These are phyloP conservation scores for Albula goreensis DNA, from an alignment of 2,113 vertebrate genomes.

Conservation along the genomic window DNA sequence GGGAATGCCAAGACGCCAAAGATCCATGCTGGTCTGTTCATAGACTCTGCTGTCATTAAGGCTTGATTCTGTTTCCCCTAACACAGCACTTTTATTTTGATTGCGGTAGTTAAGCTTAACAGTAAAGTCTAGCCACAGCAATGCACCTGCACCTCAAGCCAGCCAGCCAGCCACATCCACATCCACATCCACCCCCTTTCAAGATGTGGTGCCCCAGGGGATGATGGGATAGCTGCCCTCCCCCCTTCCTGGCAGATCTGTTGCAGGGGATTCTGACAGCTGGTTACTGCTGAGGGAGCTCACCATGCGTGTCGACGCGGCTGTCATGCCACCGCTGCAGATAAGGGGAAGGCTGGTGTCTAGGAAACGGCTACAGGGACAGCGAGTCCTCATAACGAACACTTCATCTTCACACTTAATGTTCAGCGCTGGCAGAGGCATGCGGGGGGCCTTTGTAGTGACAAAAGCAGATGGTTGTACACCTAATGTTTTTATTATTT, in stretches of 20 bases:
- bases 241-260: neutral
- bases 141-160: neutral
- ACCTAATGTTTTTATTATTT: neutral
- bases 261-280: neutral
- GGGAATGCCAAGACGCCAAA: neutral
- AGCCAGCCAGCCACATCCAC: neutral
- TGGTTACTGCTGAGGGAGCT: neutral
- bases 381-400: neutral
- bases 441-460: neutral
- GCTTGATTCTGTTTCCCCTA: neutral
- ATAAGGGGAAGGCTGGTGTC: neutral
- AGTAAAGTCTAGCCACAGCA: neutral
- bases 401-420: neutral
- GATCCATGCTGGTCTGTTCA: neutral
- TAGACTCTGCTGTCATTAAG: neutral
- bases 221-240: neutral
- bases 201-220: neutral
- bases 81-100: neutral
- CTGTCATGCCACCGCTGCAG: neutral
- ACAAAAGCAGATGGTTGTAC: conserved; percentile 3
- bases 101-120: neutral
- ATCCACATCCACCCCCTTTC: neutral
- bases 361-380: neutral
- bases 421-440: neutral
- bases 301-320: neutral